Conservation (phyloP, 2,113 vertebrate genomes). For the Oceanites oceanicus region DNA sequence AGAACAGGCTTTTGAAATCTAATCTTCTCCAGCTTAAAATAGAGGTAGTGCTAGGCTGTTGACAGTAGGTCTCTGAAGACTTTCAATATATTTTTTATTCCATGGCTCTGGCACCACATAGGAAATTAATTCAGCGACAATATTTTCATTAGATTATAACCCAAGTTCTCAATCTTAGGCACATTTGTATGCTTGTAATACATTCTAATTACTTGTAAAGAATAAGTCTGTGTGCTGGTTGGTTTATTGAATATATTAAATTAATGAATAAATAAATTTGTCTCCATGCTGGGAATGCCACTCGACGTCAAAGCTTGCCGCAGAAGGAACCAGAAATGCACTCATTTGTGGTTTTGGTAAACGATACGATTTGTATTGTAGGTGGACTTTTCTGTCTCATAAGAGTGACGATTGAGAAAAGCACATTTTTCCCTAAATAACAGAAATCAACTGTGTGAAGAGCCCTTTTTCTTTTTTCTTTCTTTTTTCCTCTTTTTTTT, state of each 20-base stretch:
- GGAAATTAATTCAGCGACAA: conserved; percentile 88
- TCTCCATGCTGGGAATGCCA: conserved; percentile 22
- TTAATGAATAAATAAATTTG: conserved; percentile 71
- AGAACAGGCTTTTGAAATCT: conserved; percentile 74
- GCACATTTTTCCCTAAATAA: neutral
- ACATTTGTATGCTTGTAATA: conserved; percentile 78
- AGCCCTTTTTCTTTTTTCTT: neutral
- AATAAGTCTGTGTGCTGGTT: conserved; percentile 69
- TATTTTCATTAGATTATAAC: conserved; percentile 87
- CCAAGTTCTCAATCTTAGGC: conserved; percentile 77
- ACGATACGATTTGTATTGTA: neutral
- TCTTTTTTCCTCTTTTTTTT: too few species aligned
- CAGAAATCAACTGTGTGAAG: neutral
- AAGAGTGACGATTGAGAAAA: neutral
- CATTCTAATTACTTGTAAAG: conserved; percentile 70
- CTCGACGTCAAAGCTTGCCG: neutral
- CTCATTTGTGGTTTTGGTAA: neutral
- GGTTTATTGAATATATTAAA: conserved; percentile 73
- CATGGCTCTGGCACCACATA: conserved; percentile 73
- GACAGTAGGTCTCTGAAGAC: conserved; percentile 74
- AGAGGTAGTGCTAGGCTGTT: conserved; percentile 61
- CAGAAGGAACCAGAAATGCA: neutral
- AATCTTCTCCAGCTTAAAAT: conserved; percentile 60
- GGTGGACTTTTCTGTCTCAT: neutral
- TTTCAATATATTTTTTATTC: conserved; percentile 82